A percentile compares a stretch with the other conserved stretches of the same genome.
phyloP scores from a whole-genome alignment of 2,797 vertebrate genomes.

The Periparus ater region DNA sequence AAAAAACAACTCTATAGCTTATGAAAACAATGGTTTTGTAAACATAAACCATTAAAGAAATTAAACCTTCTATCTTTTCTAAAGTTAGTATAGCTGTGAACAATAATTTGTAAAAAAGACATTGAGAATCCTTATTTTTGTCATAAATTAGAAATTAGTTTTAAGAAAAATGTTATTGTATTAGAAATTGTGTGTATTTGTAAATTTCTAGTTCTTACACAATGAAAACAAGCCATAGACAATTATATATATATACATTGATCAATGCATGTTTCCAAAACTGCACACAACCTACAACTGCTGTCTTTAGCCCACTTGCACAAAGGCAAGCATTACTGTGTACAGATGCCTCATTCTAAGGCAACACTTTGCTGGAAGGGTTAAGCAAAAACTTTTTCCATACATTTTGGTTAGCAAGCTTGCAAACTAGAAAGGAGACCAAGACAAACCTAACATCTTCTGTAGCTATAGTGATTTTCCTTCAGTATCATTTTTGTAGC shows the following conservation, averaged over 20 bases:
- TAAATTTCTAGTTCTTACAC: not conserved
- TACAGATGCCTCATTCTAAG: not conserved
- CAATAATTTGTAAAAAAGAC: not conserved
- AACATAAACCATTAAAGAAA: not conserved
- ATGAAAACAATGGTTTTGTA: not conserved
- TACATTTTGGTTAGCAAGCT: slow-evolving; percentile 21
- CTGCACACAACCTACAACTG: not conserved
- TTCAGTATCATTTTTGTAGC: not conserved
- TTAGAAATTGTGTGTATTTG: not conserved
- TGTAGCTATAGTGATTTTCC: slow-evolving; percentile 16
- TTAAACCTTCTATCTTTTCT: not conserved
- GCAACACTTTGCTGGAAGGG: not conserved
- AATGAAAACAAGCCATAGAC: not conserved
- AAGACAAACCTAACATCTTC: slow-evolving; percentile 76
- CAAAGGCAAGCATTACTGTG: not conserved
- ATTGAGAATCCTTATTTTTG: not conserved
- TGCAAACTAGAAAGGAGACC: slow-evolving; percentile 33
- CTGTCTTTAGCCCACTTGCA: not conserved
- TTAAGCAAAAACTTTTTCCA: not conserved
- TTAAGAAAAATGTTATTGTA: not conserved
- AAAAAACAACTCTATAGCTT: not conserved
- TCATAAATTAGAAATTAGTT: not conserved
- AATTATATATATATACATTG: rapidly evolving
- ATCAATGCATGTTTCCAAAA: not conserved
- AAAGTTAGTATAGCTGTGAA: not conserved